These are phyloP conservation scores for Drosophila lowei DNA, from an alignment of 1,140 invertebrate species.

Conservation along the genomic window DNA sequence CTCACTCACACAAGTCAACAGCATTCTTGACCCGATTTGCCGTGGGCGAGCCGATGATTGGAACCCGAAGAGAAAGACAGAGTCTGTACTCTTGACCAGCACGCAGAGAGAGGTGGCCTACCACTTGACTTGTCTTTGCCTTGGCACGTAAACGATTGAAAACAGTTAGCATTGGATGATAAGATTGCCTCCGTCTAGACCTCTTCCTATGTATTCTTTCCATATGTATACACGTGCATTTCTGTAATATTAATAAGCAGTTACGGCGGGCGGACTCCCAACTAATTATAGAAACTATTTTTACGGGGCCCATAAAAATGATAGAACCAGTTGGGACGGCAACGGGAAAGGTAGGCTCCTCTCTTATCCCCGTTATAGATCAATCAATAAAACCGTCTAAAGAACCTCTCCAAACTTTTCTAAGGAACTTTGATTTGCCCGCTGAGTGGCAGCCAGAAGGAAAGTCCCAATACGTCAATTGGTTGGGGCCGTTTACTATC, in stretches of 20 bases:
- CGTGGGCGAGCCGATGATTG: background rate
- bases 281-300: no score
- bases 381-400: slow-evolving; percentile 25
- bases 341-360: background rate
- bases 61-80: slow-evolving; percentile 7
- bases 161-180: slow-evolving; percentile 5
- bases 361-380: slow-evolving; percentile 12
- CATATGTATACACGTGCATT: no score
- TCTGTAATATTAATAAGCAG: no score
- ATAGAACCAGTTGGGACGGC: background rate
- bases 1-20: slow-evolving; percentile 28
- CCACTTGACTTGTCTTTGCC: slow-evolving; percentile 19
- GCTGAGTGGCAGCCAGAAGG: slow-evolving; percentile 5
- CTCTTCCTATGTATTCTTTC: slow-evolving; percentile 5
- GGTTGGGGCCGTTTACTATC: background rate
- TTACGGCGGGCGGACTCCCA: background rate
- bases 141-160: background rate
- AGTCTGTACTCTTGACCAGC: slow-evolving; percentile 38
- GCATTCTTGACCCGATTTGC: slow-evolving; percentile 65
- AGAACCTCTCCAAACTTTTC: slow-evolving; percentile 12
- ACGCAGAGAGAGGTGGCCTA: background rate
- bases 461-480: slow-evolving; percentile 33
- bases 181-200: slow-evolving; percentile 28
- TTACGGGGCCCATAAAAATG: slow-evolving; percentile 18
- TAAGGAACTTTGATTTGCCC: slow-evolving; percentile 14